These are phyloP conservation scores for Eucera pruinosa DNA, from an alignment of 2,888 invertebrate species.

Conservation along the genomic window DNA sequence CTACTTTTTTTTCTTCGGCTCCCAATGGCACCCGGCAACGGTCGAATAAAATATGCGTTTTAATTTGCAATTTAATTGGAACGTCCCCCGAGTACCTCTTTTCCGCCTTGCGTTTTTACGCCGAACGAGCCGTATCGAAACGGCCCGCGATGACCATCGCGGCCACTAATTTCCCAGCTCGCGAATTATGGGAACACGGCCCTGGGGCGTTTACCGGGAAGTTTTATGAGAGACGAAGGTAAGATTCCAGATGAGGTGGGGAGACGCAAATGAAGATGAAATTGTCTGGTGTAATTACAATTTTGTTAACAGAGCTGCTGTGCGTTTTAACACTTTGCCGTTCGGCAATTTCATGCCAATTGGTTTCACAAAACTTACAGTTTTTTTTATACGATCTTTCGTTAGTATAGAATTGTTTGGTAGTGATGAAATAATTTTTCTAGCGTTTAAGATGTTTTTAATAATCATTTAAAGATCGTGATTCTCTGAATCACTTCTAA, in stretches of 20 bases:
- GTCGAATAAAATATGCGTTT: constrained; percentile 76
- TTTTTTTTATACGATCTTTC: no score
- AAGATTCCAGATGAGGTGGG: neutral
- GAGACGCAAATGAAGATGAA: no score
- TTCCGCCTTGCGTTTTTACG: constrained; percentile 20
- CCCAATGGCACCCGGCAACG: constrained; percentile 51
- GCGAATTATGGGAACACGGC: constrained; percentile 17
- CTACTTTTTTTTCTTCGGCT: constrained; percentile 34
- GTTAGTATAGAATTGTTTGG: no score
- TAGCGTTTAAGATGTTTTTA: no score
- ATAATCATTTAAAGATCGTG: no score
- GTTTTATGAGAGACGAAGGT: neutral
- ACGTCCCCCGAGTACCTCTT: constrained; percentile 43
- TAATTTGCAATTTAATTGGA: constrained; percentile 79
- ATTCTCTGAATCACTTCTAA: no score
- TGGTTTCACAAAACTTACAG: no score
- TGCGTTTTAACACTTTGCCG: no score
- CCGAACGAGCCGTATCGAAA: constrained; percentile 15
- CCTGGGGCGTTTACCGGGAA: neutral
- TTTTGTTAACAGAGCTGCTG: no score
- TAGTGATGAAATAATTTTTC: no score
- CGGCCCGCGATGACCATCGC: constrained; percentile 30
- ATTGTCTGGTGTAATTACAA: no score
- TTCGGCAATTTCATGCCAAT: no score
- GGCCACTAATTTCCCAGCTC: constrained; percentile 47